Conservation (phyloP, 2,888 invertebrate genomes). For the Mimumesa dahlbomi region DNA sequence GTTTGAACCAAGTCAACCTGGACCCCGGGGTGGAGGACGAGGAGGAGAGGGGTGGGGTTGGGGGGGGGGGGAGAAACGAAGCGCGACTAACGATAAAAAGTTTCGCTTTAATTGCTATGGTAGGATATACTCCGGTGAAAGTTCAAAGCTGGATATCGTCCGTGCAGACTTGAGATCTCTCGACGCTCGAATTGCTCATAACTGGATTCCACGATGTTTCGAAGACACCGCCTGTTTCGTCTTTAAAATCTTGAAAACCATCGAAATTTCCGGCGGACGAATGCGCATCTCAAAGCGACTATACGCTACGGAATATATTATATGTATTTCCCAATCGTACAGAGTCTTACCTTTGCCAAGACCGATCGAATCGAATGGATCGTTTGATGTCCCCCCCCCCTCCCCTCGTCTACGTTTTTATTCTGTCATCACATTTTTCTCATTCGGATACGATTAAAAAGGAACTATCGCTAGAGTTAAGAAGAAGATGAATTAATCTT, state of each 20-base stretch:
- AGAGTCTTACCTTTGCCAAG: no score
- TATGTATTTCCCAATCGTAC: no score
- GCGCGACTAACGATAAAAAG: conserved; percentile 57
- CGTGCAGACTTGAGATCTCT: conserved; percentile 24
- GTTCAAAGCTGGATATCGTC: conserved; percentile 58
- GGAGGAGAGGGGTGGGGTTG: no score
- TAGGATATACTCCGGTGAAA: conserved; percentile 40
- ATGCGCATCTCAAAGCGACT: not conserved
- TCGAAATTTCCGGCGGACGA: conserved; percentile 3
- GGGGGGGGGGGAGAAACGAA: conserved; percentile 37
- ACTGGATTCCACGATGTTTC: conserved; percentile 23
- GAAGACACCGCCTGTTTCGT: conserved; percentile 8
- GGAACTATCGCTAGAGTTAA: no score
- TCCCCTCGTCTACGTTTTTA: no score
- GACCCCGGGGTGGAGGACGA: not conserved
- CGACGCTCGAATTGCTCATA: conserved; percentile 25
- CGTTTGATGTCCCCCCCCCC: no score
- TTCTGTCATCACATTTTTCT: no score
- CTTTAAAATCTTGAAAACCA: conserved; percentile 22
- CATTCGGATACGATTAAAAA: no score
- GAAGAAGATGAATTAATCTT: no score
- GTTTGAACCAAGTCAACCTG: conserved; percentile 39
- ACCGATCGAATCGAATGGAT: no score
- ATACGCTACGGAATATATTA: no score
- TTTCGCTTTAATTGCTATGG: conserved; percentile 62